Evolutionary conservation across 2,113 vertebrate genomes (phyloP).

Genomic region (Salvelinus sp.): DNA sequence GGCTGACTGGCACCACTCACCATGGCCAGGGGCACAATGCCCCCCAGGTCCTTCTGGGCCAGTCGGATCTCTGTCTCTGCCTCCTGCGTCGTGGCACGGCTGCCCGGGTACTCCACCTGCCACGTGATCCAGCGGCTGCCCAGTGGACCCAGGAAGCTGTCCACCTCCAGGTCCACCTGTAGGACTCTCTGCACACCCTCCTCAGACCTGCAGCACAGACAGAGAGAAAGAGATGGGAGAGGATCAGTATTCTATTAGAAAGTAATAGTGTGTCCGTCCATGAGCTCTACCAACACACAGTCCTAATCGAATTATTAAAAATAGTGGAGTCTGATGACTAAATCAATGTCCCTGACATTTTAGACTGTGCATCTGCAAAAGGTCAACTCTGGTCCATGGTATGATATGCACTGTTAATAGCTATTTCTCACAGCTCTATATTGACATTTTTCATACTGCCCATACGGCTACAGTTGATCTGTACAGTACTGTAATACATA

Average conservation of each 20-base stretch:
- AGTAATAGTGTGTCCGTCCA: background rate
- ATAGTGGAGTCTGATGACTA: conserved; percentile 30
- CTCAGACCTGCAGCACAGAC: conserved; percentile 75
- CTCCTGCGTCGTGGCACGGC: conserved; percentile 70
- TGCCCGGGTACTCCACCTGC: conserved; percentile 92
- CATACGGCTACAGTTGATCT: background rate
- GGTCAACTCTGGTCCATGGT: conserved; percentile 32
- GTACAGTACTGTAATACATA: too few relatives aligned
- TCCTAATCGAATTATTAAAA: conserved; percentile 36
- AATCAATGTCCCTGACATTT: conserved; percentile 50
- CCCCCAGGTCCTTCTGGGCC: conserved; percentile 88
- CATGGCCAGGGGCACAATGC: conserved; percentile 90
- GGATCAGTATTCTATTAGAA: conserved; percentile 9
- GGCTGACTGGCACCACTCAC: conserved; percentile 72
- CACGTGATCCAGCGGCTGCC: conserved; percentile 89
- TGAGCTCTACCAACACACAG: conserved; percentile 17
- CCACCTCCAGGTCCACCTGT: conserved; percentile 89
- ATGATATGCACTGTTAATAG: conserved; percentile 26
- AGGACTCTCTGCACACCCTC: conserved; percentile 81
- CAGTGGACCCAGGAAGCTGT: conserved; percentile 82
- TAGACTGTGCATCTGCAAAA: conserved; percentile 26
- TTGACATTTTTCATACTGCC: background rate
- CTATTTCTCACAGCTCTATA: conserved; percentile 6
- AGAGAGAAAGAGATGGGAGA: background rate
- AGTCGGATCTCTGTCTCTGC: conserved; percentile 85